Percentiles rank a stretch among this genome's conserved stretches.
Evolutionary conservation across 2,113 vertebrate genomes (phyloP).

Genomic region (Serilophus lunatus): DNA sequence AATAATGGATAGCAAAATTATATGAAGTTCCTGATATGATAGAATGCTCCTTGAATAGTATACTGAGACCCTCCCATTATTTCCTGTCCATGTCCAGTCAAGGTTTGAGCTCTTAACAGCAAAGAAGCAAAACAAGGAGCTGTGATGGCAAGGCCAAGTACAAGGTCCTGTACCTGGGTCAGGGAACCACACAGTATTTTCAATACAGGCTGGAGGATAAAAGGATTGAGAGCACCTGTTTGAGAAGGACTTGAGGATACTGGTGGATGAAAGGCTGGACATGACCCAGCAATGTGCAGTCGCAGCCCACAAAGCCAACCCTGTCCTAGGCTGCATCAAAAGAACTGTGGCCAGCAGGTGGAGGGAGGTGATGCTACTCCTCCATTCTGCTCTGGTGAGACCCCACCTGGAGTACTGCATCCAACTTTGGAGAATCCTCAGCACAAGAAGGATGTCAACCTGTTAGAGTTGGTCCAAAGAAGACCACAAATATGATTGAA

Average conservation of each 20-base stretch:
- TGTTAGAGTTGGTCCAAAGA: background rate
- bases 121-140: background rate
- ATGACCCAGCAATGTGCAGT: background rate
- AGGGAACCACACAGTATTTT: background rate
- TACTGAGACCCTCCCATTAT: background rate
- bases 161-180: background rate
- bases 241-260: background rate
- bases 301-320: background rate
- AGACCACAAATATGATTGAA: background rate
- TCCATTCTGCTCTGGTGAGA: background rate
- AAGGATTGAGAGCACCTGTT: background rate
- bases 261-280: background rate
- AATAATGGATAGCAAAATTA: background rate
- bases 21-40: background rate
- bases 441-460: background rate
- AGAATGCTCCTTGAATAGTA: background rate
- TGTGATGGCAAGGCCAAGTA: background rate
- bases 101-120: background rate
- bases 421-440: background rate
- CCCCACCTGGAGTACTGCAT: background rate
- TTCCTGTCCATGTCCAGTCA: background rate
- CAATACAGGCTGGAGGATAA: background rate
- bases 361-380: background rate
- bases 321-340: background rate
- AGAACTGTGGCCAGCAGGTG: background rate